phyloP scores from a whole-genome alignment of 2,113 vertebrate species.

The Australoheros scitulus region DNA sequence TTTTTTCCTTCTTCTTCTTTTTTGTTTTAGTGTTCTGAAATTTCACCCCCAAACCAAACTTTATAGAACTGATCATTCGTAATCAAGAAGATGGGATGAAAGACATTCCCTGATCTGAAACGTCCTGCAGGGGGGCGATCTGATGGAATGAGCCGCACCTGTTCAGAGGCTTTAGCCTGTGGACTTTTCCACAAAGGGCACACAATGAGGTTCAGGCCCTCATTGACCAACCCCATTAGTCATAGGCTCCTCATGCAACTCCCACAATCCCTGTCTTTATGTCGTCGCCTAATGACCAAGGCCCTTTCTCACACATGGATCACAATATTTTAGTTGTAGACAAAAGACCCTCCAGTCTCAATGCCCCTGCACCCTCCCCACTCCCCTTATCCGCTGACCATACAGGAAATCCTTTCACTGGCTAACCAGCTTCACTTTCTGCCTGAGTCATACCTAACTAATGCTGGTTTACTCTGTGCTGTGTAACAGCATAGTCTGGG shows the following conservation, averaged over 20 bases:
- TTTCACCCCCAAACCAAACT: neutral
- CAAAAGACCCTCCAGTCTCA: constrained; percentile 65
- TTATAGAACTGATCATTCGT: constrained; percentile 49
- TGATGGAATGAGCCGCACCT: constrained; percentile 78
- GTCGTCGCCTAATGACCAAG: constrained; percentile 71
- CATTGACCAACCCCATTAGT: constrained; percentile 86
- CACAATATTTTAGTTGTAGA: constrained; percentile 78
- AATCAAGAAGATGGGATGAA: constrained; percentile 66
- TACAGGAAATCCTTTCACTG: constrained; percentile 65
- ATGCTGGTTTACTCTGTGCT: constrained; percentile 19
- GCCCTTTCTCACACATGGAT: constrained; percentile 74
- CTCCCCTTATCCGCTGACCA: constrained; percentile 60
- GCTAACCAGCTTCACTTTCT: constrained; percentile 51
- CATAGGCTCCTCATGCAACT: constrained; percentile 83
- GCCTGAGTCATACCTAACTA: constrained; percentile 51
- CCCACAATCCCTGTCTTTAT: constrained; percentile 76
- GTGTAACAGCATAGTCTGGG: constrained; percentile 9
- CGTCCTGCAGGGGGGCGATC: constrained; percentile 63
- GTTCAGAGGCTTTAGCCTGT: constrained; percentile 83
- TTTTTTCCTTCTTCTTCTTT: neutral
- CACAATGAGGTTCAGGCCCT: constrained; percentile 82
- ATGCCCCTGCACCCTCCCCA: constrained; percentile 49
- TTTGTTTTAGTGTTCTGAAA: neutral
- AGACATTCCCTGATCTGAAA: constrained; percentile 72
- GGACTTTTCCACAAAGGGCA: constrained; percentile 82